Evolutionary conservation across 1,140 invertebrate genomes (phyloP), one percentile per base, ranked within the genome.

Genomic region (Bactericera cockerelli): DNA sequence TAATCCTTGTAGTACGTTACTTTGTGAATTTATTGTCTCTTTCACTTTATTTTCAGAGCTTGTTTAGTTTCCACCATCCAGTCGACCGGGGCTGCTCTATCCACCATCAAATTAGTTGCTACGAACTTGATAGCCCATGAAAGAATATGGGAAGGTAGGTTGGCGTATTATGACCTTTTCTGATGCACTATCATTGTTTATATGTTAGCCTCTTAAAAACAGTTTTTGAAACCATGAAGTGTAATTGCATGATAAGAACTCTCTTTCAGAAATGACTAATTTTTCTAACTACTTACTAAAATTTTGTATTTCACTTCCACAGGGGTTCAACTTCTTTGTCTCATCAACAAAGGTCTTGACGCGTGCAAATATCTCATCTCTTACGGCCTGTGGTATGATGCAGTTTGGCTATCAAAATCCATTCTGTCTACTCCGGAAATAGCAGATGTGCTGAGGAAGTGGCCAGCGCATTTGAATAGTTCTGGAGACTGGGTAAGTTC

Each of bases 51-150:
- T 13, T 31, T 28, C 59, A 68, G 78, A 64, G 80, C 80, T 3
- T 81, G 80, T 65, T 69, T 82, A 13, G 74, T 81, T 16, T 75
- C 80, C 24, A 77, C 77, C 57, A 73, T 80, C 6, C 69, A 76
- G 59, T 75, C 76, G 8, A 76, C 75, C n/a, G 75, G 75, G 39
- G 62, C 63, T 16, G 75, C 78, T 22, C 80, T 80, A 63, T 81
- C 80, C 62, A 80, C 82, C 8, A 80, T 83, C 26, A 85, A 84
- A 70, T 67, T 84, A 22, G 81, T 84, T 2, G 82, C 82, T 6
- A 85, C 83, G 1, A 85, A 82, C 70, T 71, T 84, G 11, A 84
- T 84, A 58, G 82, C 82, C 1, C 80, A 77, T 61, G 75, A 73
- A 54, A 69, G 67, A 56, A 70, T 77, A 54, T 70, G 70, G 73